phyloP scores from a whole-genome alignment of 2,113 vertebrate species.

The Rattus rattus region DNA sequence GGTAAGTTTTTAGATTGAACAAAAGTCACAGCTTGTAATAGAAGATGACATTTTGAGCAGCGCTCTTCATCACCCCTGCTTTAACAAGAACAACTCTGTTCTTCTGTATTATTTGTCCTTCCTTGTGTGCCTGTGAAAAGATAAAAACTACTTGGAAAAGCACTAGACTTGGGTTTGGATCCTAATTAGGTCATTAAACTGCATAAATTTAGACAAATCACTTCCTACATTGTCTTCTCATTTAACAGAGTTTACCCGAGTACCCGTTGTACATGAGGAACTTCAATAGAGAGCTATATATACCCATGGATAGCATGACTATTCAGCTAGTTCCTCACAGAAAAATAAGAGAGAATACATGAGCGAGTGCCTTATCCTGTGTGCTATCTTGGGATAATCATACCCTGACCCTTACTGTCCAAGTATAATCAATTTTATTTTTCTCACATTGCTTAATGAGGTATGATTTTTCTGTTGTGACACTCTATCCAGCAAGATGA shows the following conservation, averaged over 20 bases:
- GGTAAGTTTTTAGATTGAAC: background rate
- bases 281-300: background rate
- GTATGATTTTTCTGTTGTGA: background rate
- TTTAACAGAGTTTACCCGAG: conserved; percentile 36
- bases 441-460: background rate
- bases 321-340: background rate
- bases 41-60: background rate
- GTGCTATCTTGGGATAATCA: background rate
- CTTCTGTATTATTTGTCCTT: conserved; percentile 25
- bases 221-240: conserved; percentile 31
- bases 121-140: background rate
- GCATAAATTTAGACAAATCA: conserved; percentile 61
- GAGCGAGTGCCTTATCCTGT: background rate
- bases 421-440: background rate
- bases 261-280: background rate
- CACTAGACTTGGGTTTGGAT: conserved; percentile 29
- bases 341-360: background rate
- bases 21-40: conserved; percentile 13
- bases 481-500: background rate
- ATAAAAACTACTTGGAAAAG: background rate
- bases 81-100: background rate
- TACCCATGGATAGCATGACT: background rate
- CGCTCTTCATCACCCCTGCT: background rate
- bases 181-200: conserved; percentile 42
- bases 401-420: background rate